Evolutionary conservation across 92 coral and sea anemone genomes (phyloP), one percentile per base, ranked within the genome.

Genomic region (Phenganax stokvisi): DNA sequence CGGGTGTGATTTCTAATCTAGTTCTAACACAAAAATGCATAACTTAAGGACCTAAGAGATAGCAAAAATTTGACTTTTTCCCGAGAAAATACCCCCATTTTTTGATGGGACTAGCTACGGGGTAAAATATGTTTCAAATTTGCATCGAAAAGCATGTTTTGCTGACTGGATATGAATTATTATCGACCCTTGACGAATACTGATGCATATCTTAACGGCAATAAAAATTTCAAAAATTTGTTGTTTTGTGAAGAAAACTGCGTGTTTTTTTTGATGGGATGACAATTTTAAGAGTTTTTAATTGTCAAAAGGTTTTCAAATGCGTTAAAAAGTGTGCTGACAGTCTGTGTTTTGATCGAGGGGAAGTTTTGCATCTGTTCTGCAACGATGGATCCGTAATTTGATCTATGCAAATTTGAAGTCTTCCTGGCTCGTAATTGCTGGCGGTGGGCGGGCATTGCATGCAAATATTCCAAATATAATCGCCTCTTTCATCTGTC

Each of bases 371-470:
- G 9, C 12, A 68, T 51, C 54, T 15, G 73, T 44, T 68, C 47
- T 27, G 73, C 73, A 28, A 30, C 44, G 47, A 2, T 10, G 73
- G 4, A 68, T 68, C 7, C 53, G 73, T 68, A 29, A 68, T 68
- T 68, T 44, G 73, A 68, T 68, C 73, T 68, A 68, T 68, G 73
- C 52, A 68, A 68, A 68, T 68, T 68, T 64, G 12, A 10, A 0
- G 47, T 68, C 52, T 68, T 68, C 73, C 53, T 30, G 31, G 10
- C 53, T 10, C 53, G 47, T 37, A 68, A 68, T 68, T 68, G 73
- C 73, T 68, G 73, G 29, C 4, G 30, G 73, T 68, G 73, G 73
- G 73, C 30, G 73, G 73, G 73, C 70, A 12, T 44, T 28, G 37
- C 70, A 7, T 30, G 0, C 31, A 10, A 68, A 68, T 68, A 30